These are phyloP conservation scores for Alaudala cheleensis DNA, from an alignment of 2,113 vertebrate species.

Conservation along the genomic window DNA sequence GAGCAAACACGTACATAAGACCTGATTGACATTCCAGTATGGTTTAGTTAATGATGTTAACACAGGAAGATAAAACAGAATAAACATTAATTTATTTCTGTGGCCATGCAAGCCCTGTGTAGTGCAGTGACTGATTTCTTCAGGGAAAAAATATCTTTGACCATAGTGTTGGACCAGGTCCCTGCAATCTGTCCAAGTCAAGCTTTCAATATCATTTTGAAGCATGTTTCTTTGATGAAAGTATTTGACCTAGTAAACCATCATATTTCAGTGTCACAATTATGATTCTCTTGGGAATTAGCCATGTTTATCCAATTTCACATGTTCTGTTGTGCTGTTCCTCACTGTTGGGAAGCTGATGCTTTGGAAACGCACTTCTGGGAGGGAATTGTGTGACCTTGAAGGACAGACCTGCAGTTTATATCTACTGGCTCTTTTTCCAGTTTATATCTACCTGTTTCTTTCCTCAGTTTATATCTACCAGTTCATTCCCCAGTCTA, in stretches of 20 bases:
- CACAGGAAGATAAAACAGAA: background rate
- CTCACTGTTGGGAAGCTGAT: background rate
- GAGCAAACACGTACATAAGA: background rate
- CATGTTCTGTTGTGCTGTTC: background rate
- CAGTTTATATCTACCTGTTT: background rate
- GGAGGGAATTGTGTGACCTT: background rate
- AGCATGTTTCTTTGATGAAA: conserved; percentile 30
- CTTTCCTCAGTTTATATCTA: background rate
- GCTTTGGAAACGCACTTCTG: background rate
- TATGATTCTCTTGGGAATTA: conserved; percentile 39
- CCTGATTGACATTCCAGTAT: background rate
- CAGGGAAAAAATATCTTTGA: conserved; percentile 20
- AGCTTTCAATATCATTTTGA: conserved; percentile 28
- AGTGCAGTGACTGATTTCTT: conserved; percentile 26
- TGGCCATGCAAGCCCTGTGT: background rate
- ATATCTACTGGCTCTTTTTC: background rate
- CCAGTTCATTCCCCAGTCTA: background rate
- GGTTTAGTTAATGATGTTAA: background rate
- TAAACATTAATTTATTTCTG: background rate
- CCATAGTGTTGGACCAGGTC: background rate
- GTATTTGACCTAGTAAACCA: conserved; percentile 27
- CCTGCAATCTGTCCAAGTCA: conserved; percentile 46
- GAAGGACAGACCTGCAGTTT: background rate
- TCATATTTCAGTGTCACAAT: conserved; percentile 49
- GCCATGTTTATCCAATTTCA: background rate